phyloP scores from a whole-genome alignment of 2,113 vertebrate genomes.

The Xenus cinereus region DNA sequence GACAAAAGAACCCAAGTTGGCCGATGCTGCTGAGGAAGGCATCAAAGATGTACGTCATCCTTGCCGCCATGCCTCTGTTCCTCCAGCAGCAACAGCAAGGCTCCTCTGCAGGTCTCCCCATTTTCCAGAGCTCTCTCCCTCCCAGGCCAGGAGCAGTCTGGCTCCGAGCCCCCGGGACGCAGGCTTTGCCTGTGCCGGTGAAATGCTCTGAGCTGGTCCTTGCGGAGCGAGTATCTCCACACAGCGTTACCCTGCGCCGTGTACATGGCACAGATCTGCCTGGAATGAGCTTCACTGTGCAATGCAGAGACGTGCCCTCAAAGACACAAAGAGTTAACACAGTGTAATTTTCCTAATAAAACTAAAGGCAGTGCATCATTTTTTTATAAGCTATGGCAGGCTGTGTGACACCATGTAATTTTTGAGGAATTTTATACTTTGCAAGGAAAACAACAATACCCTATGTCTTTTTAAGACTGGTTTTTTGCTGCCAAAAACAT shows the following conservation, averaged over 20 bases:
- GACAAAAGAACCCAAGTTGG: fast-evolving
- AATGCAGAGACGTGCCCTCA: neutral
- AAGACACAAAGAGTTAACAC: slow-evolving; percentile 73
- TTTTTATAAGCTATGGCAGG: slow-evolving; percentile 71
- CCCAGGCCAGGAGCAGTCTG: neutral
- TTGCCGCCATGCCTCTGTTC: neutral
- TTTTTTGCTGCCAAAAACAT: slow-evolving; percentile 67
- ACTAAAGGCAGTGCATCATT: slow-evolving; percentile 71
- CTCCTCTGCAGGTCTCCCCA: fast-evolving
- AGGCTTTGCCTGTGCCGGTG: neutral
- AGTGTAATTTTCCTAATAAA: slow-evolving; percentile 79
- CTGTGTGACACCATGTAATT: slow-evolving; percentile 81
- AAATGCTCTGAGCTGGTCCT: neutral
- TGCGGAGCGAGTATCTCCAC: neutral
- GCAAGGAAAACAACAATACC: slow-evolving; percentile 73
- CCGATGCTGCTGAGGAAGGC: neutral
- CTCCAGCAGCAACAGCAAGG: neutral
- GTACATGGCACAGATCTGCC: neutral
- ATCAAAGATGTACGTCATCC: fast-evolving
- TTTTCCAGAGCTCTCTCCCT: neutral
- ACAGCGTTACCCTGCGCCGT: fast-evolving
- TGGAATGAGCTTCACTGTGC: neutral
- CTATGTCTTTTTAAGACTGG: slow-evolving; percentile 68
- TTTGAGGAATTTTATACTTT: slow-evolving; percentile 77
- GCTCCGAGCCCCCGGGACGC: neutral